phyloP scores from a whole-genome alignment of 2,888 invertebrate species.

The Meteorus colon region DNA sequence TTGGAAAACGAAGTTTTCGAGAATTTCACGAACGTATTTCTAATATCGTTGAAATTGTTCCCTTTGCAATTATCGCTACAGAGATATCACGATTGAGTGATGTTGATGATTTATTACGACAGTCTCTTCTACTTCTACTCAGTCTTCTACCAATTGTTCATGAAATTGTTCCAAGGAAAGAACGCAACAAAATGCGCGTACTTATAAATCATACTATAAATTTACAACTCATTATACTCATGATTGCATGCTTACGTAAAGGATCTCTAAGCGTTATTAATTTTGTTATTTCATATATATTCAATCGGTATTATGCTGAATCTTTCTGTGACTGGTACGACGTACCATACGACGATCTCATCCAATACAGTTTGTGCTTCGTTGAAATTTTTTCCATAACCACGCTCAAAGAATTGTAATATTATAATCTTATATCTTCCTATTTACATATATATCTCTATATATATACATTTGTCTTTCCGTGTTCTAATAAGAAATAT shows the following conservation, averaged over 20 bases:
- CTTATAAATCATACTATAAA: constrained; percentile 58
- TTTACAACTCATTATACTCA: constrained; percentile 58
- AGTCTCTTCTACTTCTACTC: constrained; percentile 58
- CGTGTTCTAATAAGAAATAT: no score
- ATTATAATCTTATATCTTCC: constrained; percentile 30
- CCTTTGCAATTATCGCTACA: constrained; percentile 66
- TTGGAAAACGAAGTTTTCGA: constrained; percentile 60
- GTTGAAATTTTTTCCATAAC: constrained; percentile 65
- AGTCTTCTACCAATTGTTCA: constrained; percentile 62
- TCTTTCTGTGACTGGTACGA: constrained; percentile 69
- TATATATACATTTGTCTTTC: no score
- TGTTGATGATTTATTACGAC: constrained; percentile 60
- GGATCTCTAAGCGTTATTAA: constrained; percentile 63
- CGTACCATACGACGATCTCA: constrained; percentile 67
- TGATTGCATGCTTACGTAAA: constrained; percentile 59
- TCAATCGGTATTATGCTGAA: constrained; percentile 66
- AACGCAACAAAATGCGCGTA: constrained; percentile 57
- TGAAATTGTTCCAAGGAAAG: constrained; percentile 61
- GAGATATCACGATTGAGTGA: constrained; percentile 64
- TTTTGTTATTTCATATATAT: constrained; percentile 63
- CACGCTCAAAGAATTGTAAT: constrained; percentile 63
- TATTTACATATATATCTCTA: neutral
- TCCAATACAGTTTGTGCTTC: constrained; percentile 68
- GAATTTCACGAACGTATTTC: constrained; percentile 66
- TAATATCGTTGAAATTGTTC: constrained; percentile 63